Conservation (phyloP, 2,888 invertebrate genomes). For the Acleris laterana region DNA sequence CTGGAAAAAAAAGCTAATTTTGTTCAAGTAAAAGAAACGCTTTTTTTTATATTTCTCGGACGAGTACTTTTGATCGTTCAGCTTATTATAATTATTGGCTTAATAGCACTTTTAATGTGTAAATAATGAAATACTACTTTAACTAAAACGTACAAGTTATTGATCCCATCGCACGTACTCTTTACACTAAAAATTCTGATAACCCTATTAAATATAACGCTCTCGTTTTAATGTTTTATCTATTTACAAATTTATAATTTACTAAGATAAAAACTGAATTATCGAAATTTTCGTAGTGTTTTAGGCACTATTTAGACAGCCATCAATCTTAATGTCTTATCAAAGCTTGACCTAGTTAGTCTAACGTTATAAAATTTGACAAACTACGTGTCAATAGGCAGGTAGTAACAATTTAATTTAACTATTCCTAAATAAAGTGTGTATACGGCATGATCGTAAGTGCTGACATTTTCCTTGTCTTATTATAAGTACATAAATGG, state of each 20-base stretch:
- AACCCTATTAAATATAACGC: slow-evolving; percentile 63
- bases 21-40: background rate
- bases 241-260: slow-evolving; percentile 76
- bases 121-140: slow-evolving; percentile 33
- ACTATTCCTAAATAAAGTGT: slow-evolving; percentile 66
- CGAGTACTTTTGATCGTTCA: background rate
- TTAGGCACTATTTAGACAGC: slow-evolving; percentile 85
- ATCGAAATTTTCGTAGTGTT: slow-evolving; percentile 83
- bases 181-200: slow-evolving; percentile 67
- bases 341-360: slow-evolving; percentile 76
- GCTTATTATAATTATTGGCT: slow-evolving; percentile 19
- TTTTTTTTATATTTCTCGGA: background rate
- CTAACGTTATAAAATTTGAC: slow-evolving; percentile 72
- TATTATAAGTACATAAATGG: slow-evolving; percentile 12
- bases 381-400: slow-evolving; percentile 82
- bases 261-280: slow-evolving; percentile 78
- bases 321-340: slow-evolving; percentile 83
- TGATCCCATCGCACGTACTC: slow-evolving; percentile 76
- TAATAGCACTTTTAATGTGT: slow-evolving; percentile 17
- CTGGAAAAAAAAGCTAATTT: background rate
- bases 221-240: slow-evolving; percentile 60
- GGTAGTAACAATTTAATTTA: slow-evolving; percentile 76
- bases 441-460: slow-evolving; percentile 55
- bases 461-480: slow-evolving; percentile 38
- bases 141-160: slow-evolving; percentile 65